phyloP scores from a whole-genome alignment of 2,888 invertebrate species.

The Halictus ligatus region DNA sequence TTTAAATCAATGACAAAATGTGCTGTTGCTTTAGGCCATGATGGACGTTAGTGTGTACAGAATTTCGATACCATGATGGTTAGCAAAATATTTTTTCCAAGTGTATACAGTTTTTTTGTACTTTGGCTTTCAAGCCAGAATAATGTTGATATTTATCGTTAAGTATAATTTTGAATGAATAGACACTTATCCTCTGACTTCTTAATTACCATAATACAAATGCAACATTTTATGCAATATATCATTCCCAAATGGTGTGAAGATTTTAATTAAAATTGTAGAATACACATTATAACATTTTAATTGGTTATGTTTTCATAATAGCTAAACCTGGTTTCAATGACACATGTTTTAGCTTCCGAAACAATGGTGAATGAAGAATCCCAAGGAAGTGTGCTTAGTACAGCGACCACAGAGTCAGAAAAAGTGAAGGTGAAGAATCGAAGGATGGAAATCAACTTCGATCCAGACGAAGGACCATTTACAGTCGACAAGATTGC shows the following conservation, averaged over 20 bases:
- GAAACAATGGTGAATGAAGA: constrained; percentile 88
- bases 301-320: constrained; percentile 44
- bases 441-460: constrained; percentile 83
- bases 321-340: constrained; percentile 16
- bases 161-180: constrained; percentile 14
- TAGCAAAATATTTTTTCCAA: constrained; percentile 35
- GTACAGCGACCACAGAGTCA: constrained; percentile 89
- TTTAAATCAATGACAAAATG: constrained; percentile 51
- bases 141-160: constrained; percentile 15
- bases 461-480: constrained; percentile 84
- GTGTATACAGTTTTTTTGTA: constrained; percentile 22
- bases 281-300: not conserved
- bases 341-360: constrained; percentile 71
- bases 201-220: not conserved
- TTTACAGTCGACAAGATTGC: constrained; percentile 95
- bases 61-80: constrained; percentile 30
- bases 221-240: not conserved
- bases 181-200: not conserved
- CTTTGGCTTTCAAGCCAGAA: constrained; percentile 6
- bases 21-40: constrained; percentile 36
- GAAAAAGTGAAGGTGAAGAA: constrained; percentile 83
- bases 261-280: constrained; percentile 13
- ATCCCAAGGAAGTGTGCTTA: constrained; percentile 93
- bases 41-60: constrained; percentile 31
- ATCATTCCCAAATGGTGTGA: not conserved